Evolutionary conservation across 2,113 vertebrate genomes (phyloP), one percentile per base, ranked within the genome.

Genomic region (Corythaeola cristata): DNA sequence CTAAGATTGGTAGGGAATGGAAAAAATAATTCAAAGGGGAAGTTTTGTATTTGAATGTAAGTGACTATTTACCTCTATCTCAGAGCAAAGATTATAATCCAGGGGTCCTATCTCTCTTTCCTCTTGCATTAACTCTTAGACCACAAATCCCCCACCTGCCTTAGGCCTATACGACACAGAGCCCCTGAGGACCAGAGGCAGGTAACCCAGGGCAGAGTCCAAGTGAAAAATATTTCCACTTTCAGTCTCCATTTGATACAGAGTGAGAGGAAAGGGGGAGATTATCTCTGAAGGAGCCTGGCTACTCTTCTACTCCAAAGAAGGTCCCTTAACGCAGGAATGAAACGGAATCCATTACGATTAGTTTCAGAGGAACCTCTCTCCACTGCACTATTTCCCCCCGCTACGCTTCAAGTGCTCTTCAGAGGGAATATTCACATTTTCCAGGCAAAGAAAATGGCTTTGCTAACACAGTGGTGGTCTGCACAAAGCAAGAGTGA

Each of bases 341-440:
- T 87, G 76, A 91, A 91, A 95, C 76, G 19, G 62, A 91, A 95
- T 85, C 94, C 50, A 75, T 91, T 83, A 87, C 47, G 30, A 26
- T 79, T 91, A 8, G 37, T 83, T 96, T 88, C 71, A 93, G 74
- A 92, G 77, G 82, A 94, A 85, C 30, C 71, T 85, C 89, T 90
- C 49, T 75, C 75, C 59, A 58, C 69, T 0, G 1, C 91, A 91
- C 59, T 73, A 95, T 85, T 96, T 96, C 73, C 62, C 59, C 55
- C 84, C 1, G 33, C 77, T 85, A 88, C 4, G 41, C 80, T 94
- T 96, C 80, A 73, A 91, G 84, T 82, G 84, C 84, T 95, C 88
- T 92, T 95, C 95, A 95, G 91, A 91, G 84, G 63, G 67, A 93
- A 90, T 80, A 69, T 55, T 94, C 91, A 92, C 74, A 88, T 95